Evolutionary conservation across 2,888 invertebrate species (phyloP).

Genomic region (Eilema sororculum): DNA sequence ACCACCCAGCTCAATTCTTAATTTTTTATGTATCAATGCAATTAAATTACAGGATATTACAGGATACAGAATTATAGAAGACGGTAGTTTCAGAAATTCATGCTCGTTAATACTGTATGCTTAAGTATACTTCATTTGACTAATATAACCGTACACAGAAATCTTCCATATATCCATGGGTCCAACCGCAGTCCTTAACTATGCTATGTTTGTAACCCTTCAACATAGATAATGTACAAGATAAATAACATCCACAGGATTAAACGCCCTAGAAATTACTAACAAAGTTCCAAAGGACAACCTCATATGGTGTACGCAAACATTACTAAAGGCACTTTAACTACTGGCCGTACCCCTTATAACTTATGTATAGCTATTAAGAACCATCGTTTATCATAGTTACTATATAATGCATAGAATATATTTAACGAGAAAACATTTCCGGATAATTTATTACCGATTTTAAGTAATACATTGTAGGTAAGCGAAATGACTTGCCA

Average conservation of each 20-base stretch:
- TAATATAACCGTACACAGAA: neutral
- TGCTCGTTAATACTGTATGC: neutral
- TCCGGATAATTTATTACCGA: constrained; percentile 4
- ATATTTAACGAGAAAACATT: constrained; percentile 16
- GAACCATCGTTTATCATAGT: constrained; percentile 31
- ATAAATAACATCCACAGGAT: constrained; percentile 20
- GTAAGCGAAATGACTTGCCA: neutral
- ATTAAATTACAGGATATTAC: no score
- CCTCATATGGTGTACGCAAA: constrained; percentile 13
- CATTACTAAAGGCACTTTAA: constrained; percentile 13
- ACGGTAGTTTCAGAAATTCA: neutral
- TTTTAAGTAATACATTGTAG: neutral
- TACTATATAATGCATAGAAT: constrained; percentile 36
- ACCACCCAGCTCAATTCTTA: no score
- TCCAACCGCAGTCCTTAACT: constrained; percentile 5
- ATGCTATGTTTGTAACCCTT: constrained; percentile 6
- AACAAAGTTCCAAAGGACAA: constrained; percentile 16
- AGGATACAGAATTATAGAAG: no score
- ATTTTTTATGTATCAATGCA: no score
- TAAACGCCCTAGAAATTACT: constrained; percentile 13
- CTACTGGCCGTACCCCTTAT: constrained; percentile 14
- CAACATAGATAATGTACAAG: constrained; percentile 3
- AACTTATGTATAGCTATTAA: constrained; percentile 33
- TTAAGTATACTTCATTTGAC: neutral
- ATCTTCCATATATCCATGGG: neutral